phyloP scores from a whole-genome alignment of 2,113 vertebrate species.

The Tretioscincus oriximinensis region DNA sequence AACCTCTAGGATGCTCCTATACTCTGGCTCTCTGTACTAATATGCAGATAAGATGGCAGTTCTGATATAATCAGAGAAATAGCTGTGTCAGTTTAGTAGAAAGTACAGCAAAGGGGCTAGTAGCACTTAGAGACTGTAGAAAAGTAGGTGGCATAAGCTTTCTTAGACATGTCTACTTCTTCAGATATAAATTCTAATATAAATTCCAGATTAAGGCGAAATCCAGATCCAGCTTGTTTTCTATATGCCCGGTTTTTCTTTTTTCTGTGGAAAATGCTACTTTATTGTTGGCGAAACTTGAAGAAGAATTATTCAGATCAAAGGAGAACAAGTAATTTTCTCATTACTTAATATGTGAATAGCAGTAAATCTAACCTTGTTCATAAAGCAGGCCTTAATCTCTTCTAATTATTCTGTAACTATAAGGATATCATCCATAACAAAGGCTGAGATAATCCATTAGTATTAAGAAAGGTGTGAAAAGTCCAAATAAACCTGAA shows the following conservation, averaged over 20 bases:
- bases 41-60: no score
- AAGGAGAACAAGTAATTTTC: conserved; percentile 43
- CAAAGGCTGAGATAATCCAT: conserved; percentile 51
- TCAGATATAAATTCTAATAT: no score
- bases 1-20: no score
- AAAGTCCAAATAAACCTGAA: conserved; percentile 52
- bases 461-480: conserved; percentile 25
- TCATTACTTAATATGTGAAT: conserved; percentile 48
- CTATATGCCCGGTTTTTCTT: conserved; percentile 6
- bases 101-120: no score
- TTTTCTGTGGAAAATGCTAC: conserved; percentile 25
- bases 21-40: no score
- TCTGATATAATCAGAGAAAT: no score
- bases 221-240: conserved; percentile 33
- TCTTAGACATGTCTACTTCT: no score
- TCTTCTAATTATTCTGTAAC: conserved; percentile 57
- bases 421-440: conserved; percentile 37
- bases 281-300: not conserved
- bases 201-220: not conserved
- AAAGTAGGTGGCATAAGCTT: no score
- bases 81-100: no score
- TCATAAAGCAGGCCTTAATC: conserved; percentile 55
- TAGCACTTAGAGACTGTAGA: no score
- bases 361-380: conserved; percentile 54
- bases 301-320: conserved; percentile 32